These are phyloP conservation scores for Calameuta idolon DNA, from an alignment of 2,888 invertebrate genomes.

Conservation along the genomic window DNA sequence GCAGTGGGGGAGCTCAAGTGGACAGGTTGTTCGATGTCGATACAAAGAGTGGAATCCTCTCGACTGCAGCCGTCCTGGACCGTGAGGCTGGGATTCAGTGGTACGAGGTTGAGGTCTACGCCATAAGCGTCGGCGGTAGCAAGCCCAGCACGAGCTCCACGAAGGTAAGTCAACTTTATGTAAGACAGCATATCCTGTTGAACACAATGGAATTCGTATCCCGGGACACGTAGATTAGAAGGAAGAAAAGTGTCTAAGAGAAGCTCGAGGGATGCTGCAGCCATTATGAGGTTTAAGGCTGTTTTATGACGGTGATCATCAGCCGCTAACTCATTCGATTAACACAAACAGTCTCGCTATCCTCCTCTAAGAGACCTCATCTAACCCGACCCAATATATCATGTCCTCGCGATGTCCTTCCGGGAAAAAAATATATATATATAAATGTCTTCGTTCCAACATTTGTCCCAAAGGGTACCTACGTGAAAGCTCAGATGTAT, in stretches of 20 bases:
- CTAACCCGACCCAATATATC: slow-evolving; percentile 9
- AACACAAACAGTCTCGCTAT: slow-evolving; percentile 28
- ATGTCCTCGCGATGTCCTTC: slow-evolving; percentile 20
- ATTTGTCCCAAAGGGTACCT: neutral
- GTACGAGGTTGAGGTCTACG: slow-evolving; percentile 88
- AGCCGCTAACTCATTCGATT: slow-evolving; percentile 35
- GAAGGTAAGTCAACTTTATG: slow-evolving; percentile 75
- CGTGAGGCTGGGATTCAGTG: slow-evolving; percentile 85
- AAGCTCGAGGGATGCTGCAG: slow-evolving; percentile 18
- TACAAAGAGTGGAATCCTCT: slow-evolving; percentile 86
- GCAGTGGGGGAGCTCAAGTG: slow-evolving; percentile 78
- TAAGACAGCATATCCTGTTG: neutral
- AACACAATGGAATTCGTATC: neutral
- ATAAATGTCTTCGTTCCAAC: slow-evolving; percentile 13
- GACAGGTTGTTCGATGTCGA: slow-evolving; percentile 94
- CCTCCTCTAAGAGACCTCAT: slow-evolving; percentile 14
- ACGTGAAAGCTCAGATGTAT: neutral
- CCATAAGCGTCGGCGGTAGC: slow-evolving; percentile 79
- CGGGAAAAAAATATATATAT: slow-evolving; percentile 14
- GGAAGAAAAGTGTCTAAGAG: slow-evolving; percentile 17
- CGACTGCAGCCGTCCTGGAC: slow-evolving; percentile 86
- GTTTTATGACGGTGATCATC: slow-evolving; percentile 36
- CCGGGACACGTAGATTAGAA: slow-evolving; percentile 4
- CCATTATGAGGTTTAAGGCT: slow-evolving; percentile 29
- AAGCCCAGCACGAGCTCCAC: slow-evolving; percentile 81